Conservation (phyloP, 2,113 vertebrate species). For the Columbina picui region DNA sequence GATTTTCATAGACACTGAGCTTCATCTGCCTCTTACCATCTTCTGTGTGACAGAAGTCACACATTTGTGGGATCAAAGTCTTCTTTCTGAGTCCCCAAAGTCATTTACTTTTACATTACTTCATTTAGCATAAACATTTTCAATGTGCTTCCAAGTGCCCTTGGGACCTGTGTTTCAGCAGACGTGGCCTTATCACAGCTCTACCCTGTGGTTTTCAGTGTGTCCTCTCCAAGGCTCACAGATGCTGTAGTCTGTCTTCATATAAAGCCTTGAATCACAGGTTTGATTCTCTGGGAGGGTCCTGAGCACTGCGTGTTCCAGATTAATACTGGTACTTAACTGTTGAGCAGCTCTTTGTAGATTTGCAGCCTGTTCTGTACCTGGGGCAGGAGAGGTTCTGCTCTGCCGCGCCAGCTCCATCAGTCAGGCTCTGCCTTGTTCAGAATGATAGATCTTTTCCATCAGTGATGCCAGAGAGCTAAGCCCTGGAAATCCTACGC, state of each 20-base stretch:
- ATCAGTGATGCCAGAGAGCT: background rate
- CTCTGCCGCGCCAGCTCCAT: rapidly evolving
- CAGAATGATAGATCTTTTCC: background rate
- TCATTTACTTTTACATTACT: background rate
- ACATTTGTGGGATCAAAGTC: background rate
- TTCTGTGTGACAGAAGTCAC: background rate
- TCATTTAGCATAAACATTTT: background rate
- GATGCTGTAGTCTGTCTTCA: background rate
- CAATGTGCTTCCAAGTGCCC: background rate
- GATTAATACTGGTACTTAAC: background rate
- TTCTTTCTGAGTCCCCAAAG: background rate
- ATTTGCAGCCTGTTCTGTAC: background rate
- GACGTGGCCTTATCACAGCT: rapidly evolving
- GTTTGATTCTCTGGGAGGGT: background rate
- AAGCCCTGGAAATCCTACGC: background rate
- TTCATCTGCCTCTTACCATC: background rate
- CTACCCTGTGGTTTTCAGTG: background rate
- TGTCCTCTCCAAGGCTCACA: background rate
- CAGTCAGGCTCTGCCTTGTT: background rate
- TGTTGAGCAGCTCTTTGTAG: background rate
- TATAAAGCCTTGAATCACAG: background rate
- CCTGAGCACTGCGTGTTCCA: background rate
- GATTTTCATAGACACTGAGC: background rate
- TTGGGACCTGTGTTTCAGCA: background rate
- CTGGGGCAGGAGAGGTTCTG: background rate